Evolutionary conservation across 2,113 vertebrate species (phyloP).

Genomic region (Ailuropoda melanoleuca): DNA sequence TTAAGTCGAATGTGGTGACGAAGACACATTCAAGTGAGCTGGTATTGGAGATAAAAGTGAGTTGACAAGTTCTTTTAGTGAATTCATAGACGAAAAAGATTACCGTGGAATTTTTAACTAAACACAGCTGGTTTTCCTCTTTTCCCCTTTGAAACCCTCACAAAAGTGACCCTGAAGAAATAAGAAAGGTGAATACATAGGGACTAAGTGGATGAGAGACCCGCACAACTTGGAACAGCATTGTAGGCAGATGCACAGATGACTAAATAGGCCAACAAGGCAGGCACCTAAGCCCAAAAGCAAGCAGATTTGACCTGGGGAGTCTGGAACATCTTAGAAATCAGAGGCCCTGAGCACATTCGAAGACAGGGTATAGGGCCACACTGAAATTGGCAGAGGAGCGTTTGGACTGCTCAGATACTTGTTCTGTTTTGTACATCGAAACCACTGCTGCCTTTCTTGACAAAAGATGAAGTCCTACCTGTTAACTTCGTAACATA

Average conservation of each 20-base stretch:
- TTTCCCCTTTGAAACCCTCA: not conserved
- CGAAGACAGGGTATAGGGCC: not conserved
- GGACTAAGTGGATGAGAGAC: not conserved
- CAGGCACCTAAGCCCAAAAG: not conserved
- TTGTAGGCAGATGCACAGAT: not conserved
- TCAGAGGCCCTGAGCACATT: not conserved
- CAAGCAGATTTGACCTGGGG: not conserved
- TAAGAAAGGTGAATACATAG: not conserved
- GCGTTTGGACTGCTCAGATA: not conserved
- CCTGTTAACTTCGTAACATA: not conserved
- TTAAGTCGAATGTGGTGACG: not conserved
- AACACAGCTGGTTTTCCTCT: not conserved
- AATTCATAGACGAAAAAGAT: slow-evolving; percentile 5
- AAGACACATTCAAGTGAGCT: not conserved
- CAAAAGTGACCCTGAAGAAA: not conserved
- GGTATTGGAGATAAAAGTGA: not conserved
- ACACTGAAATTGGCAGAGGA: not conserved
- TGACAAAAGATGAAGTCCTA: not conserved
- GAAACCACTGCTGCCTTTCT: not conserved
- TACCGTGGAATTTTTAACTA: not conserved
- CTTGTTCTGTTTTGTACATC: not conserved
- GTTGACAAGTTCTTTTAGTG: not conserved
- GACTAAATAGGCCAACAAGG: not conserved
- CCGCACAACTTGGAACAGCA: not conserved
- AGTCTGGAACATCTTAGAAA: not conserved